Conservation (phyloP, 2,888 invertebrate species). For the Euplexia lucipara region DNA sequence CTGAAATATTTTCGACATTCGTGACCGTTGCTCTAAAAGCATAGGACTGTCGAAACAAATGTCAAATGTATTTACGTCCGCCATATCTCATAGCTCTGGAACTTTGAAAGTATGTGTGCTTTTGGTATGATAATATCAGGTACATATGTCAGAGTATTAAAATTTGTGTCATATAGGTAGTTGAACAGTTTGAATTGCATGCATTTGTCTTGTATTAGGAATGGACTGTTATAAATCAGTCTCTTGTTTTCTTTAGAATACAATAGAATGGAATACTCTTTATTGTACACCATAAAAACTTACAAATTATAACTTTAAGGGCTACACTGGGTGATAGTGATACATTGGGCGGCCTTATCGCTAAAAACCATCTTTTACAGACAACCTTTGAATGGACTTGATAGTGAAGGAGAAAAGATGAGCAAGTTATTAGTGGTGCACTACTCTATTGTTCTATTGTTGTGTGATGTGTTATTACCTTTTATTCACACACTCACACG, state of each 20-base stretch:
- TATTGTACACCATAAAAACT: no score
- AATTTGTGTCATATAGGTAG: conserved; percentile 14
- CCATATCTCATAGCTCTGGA: conserved; percentile 51
- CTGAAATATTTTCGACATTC: conserved; percentile 62
- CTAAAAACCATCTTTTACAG: no score
- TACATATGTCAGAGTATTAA: conserved; percentile 5
- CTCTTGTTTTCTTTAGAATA: background rate
- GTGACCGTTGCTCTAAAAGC: conserved; percentile 34
- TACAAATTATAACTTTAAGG: no score
- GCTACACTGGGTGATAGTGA: no score
- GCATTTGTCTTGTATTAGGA: conserved; percentile 14
- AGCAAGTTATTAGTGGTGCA: no score
- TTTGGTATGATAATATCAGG: conserved; percentile 32
- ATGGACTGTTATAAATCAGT: background rate
- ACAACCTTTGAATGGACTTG: no score
- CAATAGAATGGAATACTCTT: no score
- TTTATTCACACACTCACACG: no score
- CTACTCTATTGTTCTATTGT: no score
- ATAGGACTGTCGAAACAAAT: conserved; percentile 43
- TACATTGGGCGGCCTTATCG: no score
- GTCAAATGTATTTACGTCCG: conserved; percentile 54
- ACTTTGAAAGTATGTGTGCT: conserved; percentile 51
- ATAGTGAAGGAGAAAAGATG: no score
- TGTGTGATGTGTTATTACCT: no score
- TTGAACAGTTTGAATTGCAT: conserved; percentile 5